Evolutionary conservation across 2,797 vertebrate species (phyloP).

Genomic region (Agapornis canus): DNA sequence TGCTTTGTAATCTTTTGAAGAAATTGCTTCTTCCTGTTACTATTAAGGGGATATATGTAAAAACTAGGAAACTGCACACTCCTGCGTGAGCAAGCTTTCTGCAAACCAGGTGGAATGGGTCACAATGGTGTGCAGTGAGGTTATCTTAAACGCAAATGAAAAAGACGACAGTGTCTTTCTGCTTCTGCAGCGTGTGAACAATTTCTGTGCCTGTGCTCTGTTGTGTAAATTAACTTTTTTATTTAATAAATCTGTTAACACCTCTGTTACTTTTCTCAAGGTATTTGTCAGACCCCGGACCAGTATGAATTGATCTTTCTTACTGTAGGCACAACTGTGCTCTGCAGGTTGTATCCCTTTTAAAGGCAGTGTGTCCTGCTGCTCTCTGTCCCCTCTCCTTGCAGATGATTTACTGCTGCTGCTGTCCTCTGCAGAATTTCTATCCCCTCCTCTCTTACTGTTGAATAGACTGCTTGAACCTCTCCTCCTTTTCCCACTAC

Average conservation of each 20-base stretch:
- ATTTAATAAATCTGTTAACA: slow-evolving; percentile 7
- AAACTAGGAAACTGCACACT: not conserved
- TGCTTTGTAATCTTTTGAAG: not conserved
- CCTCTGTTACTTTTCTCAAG: not conserved
- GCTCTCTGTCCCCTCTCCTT: not conserved
- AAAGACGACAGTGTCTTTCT: not conserved
- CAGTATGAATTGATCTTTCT: accelerated
- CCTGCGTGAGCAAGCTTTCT: not conserved
- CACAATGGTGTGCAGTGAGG: not conserved
- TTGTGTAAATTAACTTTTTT: not conserved
- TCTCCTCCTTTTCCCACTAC: not conserved
- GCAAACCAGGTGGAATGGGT: not conserved
- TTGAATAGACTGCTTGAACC: not conserved
- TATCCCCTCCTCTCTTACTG: not conserved
- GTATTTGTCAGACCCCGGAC: not conserved
- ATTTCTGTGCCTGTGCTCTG: not conserved
- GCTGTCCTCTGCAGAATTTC: accelerated
- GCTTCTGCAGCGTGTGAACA: not conserved
- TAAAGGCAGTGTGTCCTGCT: accelerated
- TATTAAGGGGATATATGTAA: slow-evolving; percentile 1
- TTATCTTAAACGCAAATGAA: not conserved
- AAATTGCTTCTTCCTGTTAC: not conserved
- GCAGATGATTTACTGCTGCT: not conserved
- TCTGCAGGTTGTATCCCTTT: not conserved
- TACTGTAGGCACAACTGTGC: accelerated